Evolutionary conservation across 1,140 invertebrate genomes (phyloP), one percentile per base, ranked within the genome.

Genomic region (Drosophila nannoptera): DNA sequence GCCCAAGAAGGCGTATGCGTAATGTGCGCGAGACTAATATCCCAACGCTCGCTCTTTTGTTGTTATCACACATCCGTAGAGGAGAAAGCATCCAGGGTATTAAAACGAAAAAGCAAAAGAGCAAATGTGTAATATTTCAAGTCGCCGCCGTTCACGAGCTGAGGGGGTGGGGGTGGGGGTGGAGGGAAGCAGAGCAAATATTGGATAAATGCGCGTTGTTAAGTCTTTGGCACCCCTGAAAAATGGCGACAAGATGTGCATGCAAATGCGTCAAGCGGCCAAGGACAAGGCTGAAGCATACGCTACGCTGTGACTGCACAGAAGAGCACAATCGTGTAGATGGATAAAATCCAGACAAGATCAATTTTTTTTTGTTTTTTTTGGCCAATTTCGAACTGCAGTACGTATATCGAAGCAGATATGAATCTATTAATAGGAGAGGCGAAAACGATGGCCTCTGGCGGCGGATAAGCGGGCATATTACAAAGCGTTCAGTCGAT

Each of bases 211-310:
- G 14, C 9, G 45, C 73, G 63, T 69, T 63, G 69, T 74, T 70
- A 78, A 77, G 55, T 74, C 65, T 71, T 60, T 55, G 69, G 75
- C 70, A 62, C 60, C 75, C 66, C 70, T 53, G 45, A 53, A 68
- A 75, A 71, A 62, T 78, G 63, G 16, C 50, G 32, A 36, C 38
- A 53, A 62, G 38, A 14, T 59, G 29, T 52, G 50, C 60, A 62
- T 52, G 54, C 54, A 59, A 48, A 54, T 42, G 38, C 8, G 36
- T 8, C 8, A 38, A 7, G 38, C 11, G 11, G 38, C 4, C n/a
- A 12, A 12, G 12, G 12, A 36, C 45, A 42, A 69, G 40, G 31
- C 7, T 43, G n/a, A 46, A 40, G 53, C 8, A 11, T 6, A 38
- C 8, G 16, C 38, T 22, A 31, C 22, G 3, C 22, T 22, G 22